phyloP scores from a whole-genome alignment of 2,113 vertebrate genomes.

The Mormyrus lacerda region DNA sequence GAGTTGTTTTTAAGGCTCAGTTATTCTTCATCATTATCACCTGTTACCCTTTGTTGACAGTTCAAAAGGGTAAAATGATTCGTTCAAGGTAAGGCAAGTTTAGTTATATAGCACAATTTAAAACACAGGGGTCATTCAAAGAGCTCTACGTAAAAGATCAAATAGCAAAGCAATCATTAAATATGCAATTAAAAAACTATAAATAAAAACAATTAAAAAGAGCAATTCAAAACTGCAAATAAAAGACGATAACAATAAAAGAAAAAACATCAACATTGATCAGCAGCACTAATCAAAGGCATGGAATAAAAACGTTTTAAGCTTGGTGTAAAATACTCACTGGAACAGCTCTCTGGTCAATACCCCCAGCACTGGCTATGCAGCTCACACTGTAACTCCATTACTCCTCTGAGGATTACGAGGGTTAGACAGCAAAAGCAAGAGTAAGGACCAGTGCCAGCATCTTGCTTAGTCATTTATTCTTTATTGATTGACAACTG shows the following conservation, averaged over 20 bases:
- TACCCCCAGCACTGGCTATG: background rate
- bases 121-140: background rate
- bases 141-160: background rate
- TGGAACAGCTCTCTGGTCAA: background rate
- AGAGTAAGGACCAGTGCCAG: background rate
- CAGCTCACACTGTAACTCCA: background rate
- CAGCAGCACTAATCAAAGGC: background rate
- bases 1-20: background rate
- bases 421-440: background rate
- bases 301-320: background rate
- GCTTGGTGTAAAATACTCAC: background rate
- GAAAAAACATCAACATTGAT: background rate
- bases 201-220: background rate
- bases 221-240: background rate
- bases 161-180: background rate
- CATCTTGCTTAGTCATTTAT: background rate
- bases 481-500: constrained; percentile 1
- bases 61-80: background rate
- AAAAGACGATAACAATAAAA: background rate
- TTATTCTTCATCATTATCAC: background rate
- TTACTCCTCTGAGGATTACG: background rate
- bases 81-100: background rate
- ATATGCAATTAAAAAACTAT: background rate
- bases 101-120: background rate
- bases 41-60: background rate